Base-by-base conservation (phyloP, 2,113 vertebrate species). In the Stigmatopora nigra region DNA sequence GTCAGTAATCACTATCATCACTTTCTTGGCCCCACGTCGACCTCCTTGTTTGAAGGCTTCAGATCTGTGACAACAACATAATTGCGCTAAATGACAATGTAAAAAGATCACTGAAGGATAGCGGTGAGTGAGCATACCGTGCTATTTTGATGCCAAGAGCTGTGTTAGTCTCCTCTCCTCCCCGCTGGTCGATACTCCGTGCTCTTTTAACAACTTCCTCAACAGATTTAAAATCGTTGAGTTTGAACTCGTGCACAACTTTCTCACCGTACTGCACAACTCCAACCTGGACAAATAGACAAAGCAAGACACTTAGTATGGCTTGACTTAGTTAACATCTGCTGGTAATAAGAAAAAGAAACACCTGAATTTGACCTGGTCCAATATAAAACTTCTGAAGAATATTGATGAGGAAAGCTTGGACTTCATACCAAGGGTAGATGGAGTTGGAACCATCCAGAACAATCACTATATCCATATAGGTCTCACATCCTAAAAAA, bases 361-460 rank as follows among this genome's bases (percentile, higher is more conserved):
- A 31, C 81, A 98, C 97, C 92, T 98, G 97, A 65, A 98, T 98
- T 90, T 99, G 97, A 16, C 95, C 95, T 0, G 95, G 96, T 47
- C 94, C 97, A 0, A 99, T 91, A 71, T 96, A 93, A 62, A 99
- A 99, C 84, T 98, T 99, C 79, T 98, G 93, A 52, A 99, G 88
- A 85, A 98, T 93, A 79, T 94, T 98, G 75, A 99, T 98, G 77
- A 99, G 93, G 87, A 99, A 99, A 78, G 94, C 90, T 70, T 95
- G 97, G 44, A 99, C 96, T 69, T 99, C 97, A 22, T 92, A 93
- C 97, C 97, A 99, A 3, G 97, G 97, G 67, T 99, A 99, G 56
- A 99, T 99, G 82, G 96, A 99, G 88, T 99, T 99, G 65, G 97
- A 99, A 12, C 97, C 97, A 6, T 99, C 97, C 80, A 98, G 89